These are phyloP conservation scores for Orthosia gothica DNA, from an alignment of 2,888 invertebrate genomes.

Conservation along the genomic window DNA sequence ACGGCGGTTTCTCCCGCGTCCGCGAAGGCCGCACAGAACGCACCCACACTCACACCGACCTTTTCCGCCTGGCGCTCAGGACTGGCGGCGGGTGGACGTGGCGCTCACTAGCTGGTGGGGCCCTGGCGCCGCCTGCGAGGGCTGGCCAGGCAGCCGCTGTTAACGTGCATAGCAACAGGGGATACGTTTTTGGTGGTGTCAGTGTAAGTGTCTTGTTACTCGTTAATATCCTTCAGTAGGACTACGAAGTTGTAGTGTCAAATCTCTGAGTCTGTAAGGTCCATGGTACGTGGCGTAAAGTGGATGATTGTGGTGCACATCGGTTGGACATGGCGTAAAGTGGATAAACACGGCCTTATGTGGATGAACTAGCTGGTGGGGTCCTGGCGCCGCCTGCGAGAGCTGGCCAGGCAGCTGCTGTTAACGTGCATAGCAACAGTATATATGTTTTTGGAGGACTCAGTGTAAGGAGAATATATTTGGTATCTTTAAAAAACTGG, in stretches of 20 bases:
- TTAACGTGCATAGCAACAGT: constrained; percentile 91
- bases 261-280: no score
- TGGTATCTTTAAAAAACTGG: no score
- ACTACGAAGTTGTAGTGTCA: no score
- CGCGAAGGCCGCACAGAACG: constrained; percentile 84
- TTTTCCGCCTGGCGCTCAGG: constrained; percentile 79
- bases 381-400: constrained; percentile 94
- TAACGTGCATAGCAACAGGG: constrained; percentile 92
- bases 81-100: constrained; percentile 77
- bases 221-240: no score
- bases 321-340: no score
- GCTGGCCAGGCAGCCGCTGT: constrained; percentile 93
- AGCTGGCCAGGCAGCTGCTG: constrained; percentile 93
- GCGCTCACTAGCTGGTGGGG: constrained; percentile 73
- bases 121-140: constrained; percentile 94
- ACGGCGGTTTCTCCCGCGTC: constrained; percentile 88
- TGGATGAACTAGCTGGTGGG: constrained; percentile 65
- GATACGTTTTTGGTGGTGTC: constrained; percentile 97
- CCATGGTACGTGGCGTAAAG: no score
- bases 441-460: constrained; percentile 97
- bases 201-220: constrained; percentile 78
- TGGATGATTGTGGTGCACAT: no score
- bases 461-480: no score
- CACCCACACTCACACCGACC: constrained; percentile 86
- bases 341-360: no score